phyloP scores from a whole-genome alignment of 2,797 vertebrate genomes.

The Pseudomugil gertrudae region DNA sequence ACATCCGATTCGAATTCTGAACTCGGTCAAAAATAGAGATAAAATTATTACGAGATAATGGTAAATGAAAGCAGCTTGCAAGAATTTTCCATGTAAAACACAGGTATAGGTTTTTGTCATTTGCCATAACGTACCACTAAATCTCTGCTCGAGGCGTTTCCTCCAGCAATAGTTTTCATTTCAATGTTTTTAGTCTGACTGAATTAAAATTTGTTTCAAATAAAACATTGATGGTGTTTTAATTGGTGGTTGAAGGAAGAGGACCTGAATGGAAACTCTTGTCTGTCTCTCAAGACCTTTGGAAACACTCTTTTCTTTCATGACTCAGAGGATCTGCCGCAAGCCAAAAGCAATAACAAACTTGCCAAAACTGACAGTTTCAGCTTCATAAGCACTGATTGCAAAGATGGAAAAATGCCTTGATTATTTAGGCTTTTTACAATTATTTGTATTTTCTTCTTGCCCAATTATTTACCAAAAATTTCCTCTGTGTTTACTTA shows the following conservation, averaged over 20 bases:
- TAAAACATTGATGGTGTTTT: conserved; percentile 57
- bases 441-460: not conserved
- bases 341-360: conserved; percentile 88
- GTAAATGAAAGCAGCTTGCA: not conserved
- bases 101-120: conserved; percentile 6
- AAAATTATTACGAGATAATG: not conserved
- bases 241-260: conserved; percentile 67
- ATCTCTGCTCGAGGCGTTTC: conserved; percentile 41
- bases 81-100: not conserved
- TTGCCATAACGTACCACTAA: conserved; percentile 7
- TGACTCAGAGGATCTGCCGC: conserved; percentile 82
- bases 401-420: conserved; percentile 70
- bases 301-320: conserved; percentile 85
- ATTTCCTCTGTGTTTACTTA: conserved; percentile 44
- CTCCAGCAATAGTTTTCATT: conserved; percentile 44
- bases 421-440: conserved; percentile 58
- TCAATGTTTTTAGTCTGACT: conserved; percentile 37
- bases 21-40: not conserved
- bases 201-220: conserved; percentile 44
- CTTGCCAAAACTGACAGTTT: conserved; percentile 88
- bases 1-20: no score
- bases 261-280: conserved; percentile 78
- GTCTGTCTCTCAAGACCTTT: conserved; percentile 69
- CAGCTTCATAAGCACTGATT: conserved; percentile 80
- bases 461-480: conserved; percentile 27